Base-by-base conservation (phyloP, 2,888 invertebrate genomes). In the Invenusta paracnida region DNA sequence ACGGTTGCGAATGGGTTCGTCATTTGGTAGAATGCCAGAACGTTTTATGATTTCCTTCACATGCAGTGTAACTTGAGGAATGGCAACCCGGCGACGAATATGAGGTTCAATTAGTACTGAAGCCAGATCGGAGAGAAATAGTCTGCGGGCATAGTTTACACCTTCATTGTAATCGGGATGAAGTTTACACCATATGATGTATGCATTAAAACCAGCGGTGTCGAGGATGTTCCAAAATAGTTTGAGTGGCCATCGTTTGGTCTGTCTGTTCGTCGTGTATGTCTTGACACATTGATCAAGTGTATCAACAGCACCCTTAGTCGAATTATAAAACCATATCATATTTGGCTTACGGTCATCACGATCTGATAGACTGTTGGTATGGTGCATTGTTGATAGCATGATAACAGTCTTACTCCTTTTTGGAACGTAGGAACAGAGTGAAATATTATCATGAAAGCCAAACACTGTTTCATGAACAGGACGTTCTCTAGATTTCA, bases 271-370 rank as follows among this genome's bases (percentile, higher is more conserved):
- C 17, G 82, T 23, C 13, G 30, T 30, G 27, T 82, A 82, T 29
- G 29, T 30, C 17, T 30, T 82, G 82, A 82, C 82, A 29, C 29
- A 30, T 27, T 82, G 82, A 82, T 82, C 30, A 23, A 82, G 30
- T 2, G 82, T 82, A 30, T 82, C 82, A 30, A 82, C 82, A 30
- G 82, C 29, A n/a, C 29, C 82, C 82, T 82, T 82, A 1, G 82
- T 82, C 27, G 27, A 11, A 28, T 82, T 82, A 28, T 82, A 82
- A 30, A 30, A 29, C 23, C 5, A 23, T 29, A 29, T 27, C 29
- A 27, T 27, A 2, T 11, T 27, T 1, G 23, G 82, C 5, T 29
- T 82, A 23, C 2, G 23, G 31, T 82, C 30, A 30, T 13, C 29
- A 11, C 31, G 1, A 29, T 29, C 5, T 82, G 30, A 27, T 11